These are phyloP conservation scores for Entomyzon cyanotis DNA, from an alignment of 2,113 vertebrate species.

Conservation along the genomic window DNA sequence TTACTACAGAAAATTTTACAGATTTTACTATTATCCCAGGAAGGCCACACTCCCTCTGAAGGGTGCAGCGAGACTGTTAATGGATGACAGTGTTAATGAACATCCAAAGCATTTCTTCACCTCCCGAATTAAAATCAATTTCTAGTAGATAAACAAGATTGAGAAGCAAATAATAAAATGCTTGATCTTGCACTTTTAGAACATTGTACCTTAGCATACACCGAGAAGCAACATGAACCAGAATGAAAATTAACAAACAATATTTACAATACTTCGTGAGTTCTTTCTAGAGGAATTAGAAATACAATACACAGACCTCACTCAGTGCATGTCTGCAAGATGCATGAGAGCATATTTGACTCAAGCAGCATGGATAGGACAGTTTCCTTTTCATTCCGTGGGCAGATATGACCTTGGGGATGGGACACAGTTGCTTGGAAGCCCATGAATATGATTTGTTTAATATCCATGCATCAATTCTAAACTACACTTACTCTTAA, in stretches of 20 bases:
- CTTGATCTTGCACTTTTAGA: neutral
- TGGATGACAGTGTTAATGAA: neutral
- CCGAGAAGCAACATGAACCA: neutral
- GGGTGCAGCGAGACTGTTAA: neutral
- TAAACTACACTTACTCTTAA: neutral
- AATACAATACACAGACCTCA: neutral
- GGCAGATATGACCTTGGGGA: neutral
- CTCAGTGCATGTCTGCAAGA: neutral
- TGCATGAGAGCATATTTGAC: neutral
- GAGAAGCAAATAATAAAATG: neutral
- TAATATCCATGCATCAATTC: neutral
- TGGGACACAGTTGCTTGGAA: neutral
- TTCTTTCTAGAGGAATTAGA: neutral
- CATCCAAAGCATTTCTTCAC: neutral
- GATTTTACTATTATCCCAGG: neutral
- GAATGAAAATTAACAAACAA: neutral
- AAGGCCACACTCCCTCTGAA: fast-evolving
- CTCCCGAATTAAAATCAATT: neutral
- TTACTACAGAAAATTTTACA: neutral
- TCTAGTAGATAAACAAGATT: neutral
- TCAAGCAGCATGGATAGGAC: neutral
- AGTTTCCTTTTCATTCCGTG: neutral
- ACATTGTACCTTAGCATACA: neutral
- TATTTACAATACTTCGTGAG: neutral
- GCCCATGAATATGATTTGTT: neutral